phyloP scores from a whole-genome alignment of 2,113 vertebrate species.

The Hypomesus transpacificus region DNA sequence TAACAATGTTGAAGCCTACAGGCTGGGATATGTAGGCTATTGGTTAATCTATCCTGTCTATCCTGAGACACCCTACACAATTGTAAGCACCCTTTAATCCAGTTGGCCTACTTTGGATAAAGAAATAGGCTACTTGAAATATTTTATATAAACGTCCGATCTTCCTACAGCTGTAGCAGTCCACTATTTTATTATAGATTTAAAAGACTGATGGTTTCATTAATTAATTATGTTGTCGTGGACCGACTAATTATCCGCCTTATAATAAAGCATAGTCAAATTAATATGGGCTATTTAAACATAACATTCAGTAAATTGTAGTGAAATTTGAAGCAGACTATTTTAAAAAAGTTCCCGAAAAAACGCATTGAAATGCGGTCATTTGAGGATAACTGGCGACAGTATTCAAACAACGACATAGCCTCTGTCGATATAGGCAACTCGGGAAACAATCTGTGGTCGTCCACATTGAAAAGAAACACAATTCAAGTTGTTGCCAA shows the following conservation, averaged over 20 bases:
- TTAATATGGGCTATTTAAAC: too few species aligned
- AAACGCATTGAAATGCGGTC: slow-evolving; percentile 21
- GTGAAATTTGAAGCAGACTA: too few species aligned
- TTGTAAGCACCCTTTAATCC: slow-evolving; percentile 39
- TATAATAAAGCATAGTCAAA: too few species aligned
- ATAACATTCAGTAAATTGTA: too few species aligned
- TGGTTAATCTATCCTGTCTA: too few species aligned
- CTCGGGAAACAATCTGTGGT: too few species aligned
- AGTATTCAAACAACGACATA: slow-evolving; percentile 13
- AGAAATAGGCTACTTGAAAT: slow-evolving; percentile 41
- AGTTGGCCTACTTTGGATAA: slow-evolving; percentile 41
- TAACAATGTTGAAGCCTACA: background rate
- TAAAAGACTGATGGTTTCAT: slow-evolving; percentile 38
- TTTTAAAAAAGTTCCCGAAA: background rate
- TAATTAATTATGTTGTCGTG: slow-evolving; percentile 26
- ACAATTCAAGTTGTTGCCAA: background rate
- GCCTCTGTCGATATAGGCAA: background rate
- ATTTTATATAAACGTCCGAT: slow-evolving; percentile 29
- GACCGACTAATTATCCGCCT: too few species aligned
- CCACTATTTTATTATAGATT: slow-evolving; percentile 51
- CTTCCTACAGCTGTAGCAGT: background rate
- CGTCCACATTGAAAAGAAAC: too few species aligned
- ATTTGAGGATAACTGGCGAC: slow-evolving; percentile 21
- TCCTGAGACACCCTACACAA: too few species aligned
- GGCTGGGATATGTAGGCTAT: background rate